A percentile compares a stretch with the other conserved stretches of the same genome.
Conservation (phyloP, 2,113 vertebrate species). For the Burhinus oedicnemus region DNA sequence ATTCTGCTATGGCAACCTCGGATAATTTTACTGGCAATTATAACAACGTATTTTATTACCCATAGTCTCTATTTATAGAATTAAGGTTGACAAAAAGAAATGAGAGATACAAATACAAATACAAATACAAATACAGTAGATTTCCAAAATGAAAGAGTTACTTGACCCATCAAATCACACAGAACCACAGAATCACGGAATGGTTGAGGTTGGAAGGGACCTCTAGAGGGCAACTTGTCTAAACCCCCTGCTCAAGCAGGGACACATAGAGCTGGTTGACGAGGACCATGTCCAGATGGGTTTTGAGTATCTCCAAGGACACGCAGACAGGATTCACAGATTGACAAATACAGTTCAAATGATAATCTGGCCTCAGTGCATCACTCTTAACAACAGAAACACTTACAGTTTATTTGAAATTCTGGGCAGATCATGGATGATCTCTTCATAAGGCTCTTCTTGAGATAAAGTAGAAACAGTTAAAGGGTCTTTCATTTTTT, state of each 20-base stretch:
- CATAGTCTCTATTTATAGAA: neutral
- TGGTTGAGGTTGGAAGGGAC: neutral
- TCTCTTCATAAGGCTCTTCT: constrained; percentile 84
- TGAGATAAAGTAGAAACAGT: constrained; percentile 59
- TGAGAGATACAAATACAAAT: neutral
- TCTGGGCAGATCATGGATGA: constrained; percentile 75
- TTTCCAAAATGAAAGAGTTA: neutral
- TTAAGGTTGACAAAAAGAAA: neutral
- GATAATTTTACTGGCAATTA: neutral
- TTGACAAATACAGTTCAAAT: neutral
- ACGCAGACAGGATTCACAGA: neutral
- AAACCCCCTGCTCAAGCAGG: neutral
- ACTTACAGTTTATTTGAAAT: constrained; percentile 87
- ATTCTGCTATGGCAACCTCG: neutral
- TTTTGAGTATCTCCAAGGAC: neutral
- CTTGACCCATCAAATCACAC: neutral
- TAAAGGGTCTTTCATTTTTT: constrained; percentile 76
- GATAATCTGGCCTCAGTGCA: neutral
- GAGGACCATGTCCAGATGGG: neutral
- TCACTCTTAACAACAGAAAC: neutral
- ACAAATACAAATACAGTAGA: neutral
- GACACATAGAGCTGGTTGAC: rapidly evolving
- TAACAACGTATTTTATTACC: neutral
- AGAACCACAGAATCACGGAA: neutral
- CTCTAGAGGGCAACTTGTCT: neutral